Conservation (phyloP, 2,888 invertebrate species). For the Andrena flavipes region DNA sequence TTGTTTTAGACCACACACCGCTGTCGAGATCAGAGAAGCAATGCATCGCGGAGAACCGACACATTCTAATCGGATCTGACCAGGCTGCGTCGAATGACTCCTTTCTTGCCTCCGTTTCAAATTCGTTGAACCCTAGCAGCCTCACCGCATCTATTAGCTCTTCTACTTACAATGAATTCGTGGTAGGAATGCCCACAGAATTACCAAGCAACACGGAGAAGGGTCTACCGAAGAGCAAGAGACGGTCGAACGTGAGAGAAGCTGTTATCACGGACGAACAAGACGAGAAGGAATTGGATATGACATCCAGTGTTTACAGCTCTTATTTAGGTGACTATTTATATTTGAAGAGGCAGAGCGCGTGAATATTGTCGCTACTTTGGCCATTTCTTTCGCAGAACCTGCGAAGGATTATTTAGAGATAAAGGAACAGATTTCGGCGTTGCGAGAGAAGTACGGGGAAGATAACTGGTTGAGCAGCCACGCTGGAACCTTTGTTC, state of each 20-base stretch:
- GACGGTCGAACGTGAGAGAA: constrained; percentile 81
- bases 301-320: constrained; percentile 72
- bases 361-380: neutral
- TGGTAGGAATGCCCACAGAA: constrained; percentile 52
- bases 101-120: constrained; percentile 61
- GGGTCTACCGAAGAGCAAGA: constrained; percentile 66
- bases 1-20: constrained; percentile 86
- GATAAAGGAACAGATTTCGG: constrained; percentile 87
- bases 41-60: constrained; percentile 79
- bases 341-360: neutral
- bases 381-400: constrained; percentile 65
- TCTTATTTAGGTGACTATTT: constrained; percentile 72
- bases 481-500: constrained; percentile 86
- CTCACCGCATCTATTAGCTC: constrained; percentile 51
- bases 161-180: constrained; percentile 24
- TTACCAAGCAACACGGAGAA: constrained; percentile 60
- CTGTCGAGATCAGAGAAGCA: constrained; percentile 86
- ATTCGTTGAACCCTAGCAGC: constrained; percentile 67
- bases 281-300: constrained; percentile 78
- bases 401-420: constrained; percentile 86
- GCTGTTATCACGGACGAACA: constrained; percentile 85
- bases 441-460: constrained; percentile 87
- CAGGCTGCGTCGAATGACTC: constrained; percentile 66
- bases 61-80: constrained; percentile 71
- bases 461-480: constrained; percentile 87